Percentiles rank a stretch among this genome's conserved stretches.
These are phyloP conservation scores for Nycteola revayana DNA, from an alignment of 2,888 invertebrate genomes.

Conservation along the genomic window DNA sequence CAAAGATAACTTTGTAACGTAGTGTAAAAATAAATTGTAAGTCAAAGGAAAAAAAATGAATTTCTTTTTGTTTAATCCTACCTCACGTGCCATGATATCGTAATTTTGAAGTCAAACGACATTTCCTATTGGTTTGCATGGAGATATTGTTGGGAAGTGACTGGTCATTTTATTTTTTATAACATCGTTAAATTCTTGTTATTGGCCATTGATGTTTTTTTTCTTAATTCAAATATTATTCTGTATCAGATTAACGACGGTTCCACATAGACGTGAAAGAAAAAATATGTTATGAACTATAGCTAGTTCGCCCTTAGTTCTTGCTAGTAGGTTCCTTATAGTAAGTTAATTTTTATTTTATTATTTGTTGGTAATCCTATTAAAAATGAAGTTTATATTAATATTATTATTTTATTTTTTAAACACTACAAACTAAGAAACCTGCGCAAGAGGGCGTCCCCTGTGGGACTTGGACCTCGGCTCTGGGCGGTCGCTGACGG, in stretches of 20 bases:
- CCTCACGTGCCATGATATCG: conserved; percentile 41
- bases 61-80: conserved; percentile 24
- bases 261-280: conserved; percentile 43
- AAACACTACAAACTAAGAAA: too few relatives aligned
- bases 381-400: too few relatives aligned
- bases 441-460: too few relatives aligned
- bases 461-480: too few relatives aligned
- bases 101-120: conserved; percentile 38
- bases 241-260: conserved; percentile 16
- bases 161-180: conserved; percentile 21
- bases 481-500: too few relatives aligned
- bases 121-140: conserved; percentile 49
- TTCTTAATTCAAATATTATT: conserved; percentile 16
- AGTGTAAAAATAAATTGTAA: conserved; percentile 22
- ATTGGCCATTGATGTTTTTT: conserved; percentile 36
- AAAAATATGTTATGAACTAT: too few relatives aligned
- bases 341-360: too few relatives aligned
- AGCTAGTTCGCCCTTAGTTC: too few relatives aligned
- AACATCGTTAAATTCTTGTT: conserved; percentile 34
- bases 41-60: conserved; percentile 13
- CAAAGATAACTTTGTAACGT: conserved; percentile 5
- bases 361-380: too few relatives aligned
- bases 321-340: too few relatives aligned
- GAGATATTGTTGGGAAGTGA: conserved; percentile 50
- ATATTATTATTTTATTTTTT: too few relatives aligned